phyloP scores from a whole-genome alignment of 2,113 vertebrate species.

The Acanthochromis polyacanthus region DNA sequence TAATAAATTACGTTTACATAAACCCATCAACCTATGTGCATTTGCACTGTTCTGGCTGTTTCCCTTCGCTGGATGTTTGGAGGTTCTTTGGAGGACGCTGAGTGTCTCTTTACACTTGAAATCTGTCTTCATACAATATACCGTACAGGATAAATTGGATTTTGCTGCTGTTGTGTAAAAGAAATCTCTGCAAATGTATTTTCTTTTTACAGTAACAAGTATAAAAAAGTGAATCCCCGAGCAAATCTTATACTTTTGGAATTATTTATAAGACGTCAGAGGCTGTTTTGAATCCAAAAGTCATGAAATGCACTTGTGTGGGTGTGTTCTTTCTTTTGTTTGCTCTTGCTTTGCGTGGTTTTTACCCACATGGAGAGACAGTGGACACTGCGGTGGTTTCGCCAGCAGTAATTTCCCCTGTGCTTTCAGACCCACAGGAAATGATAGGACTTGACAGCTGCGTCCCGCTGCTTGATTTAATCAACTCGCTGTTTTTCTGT shows the following conservation, averaged over 20 bases:
- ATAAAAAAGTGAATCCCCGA: background rate
- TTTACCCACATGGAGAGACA: slow-evolving; percentile 21
- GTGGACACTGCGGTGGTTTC: slow-evolving; percentile 12
- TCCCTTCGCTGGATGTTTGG: background rate
- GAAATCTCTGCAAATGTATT: slow-evolving; percentile 8
- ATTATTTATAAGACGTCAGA: slow-evolving; percentile 25
- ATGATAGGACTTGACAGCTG: slow-evolving; percentile 67
- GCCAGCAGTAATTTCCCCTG: slow-evolving; percentile 52
- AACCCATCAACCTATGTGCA: background rate
- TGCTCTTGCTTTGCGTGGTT: slow-evolving; percentile 9
- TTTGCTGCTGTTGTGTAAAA: background rate
- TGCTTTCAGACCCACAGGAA: slow-evolving; percentile 57
- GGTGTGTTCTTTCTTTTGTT: background rate
- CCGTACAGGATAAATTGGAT: background rate
- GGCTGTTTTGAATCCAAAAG: slow-evolving; percentile 41
- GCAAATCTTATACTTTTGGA: background rate
- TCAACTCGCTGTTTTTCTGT: slow-evolving; percentile 54
- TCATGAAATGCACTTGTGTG: slow-evolving; percentile 5
- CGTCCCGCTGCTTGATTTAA: slow-evolving; percentile 61
- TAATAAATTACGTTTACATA: too few relatives aligned
- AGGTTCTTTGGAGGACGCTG: background rate
- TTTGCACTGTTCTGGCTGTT: background rate
- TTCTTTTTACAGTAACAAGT: background rate
- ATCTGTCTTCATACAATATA: too few relatives aligned
- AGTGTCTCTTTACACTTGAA: too few relatives aligned